Conservation (phyloP, 23 tunicate species). For the Diplosoma virens region DNA sequence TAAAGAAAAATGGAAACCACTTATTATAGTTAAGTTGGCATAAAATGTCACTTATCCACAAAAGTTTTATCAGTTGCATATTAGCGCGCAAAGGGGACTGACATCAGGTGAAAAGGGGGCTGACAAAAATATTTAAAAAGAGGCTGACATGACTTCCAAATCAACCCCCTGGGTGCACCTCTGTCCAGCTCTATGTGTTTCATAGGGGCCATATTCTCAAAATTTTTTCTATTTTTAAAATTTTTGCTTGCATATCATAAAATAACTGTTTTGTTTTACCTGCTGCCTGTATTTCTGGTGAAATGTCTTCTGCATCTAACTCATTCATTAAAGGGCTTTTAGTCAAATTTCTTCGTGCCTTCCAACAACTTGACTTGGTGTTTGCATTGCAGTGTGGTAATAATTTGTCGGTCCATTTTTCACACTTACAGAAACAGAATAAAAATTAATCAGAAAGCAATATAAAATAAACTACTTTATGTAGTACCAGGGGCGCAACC, state of each 20-base stretch:
- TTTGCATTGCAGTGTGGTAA: conserved; percentile 72
- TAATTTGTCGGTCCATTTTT: conserved; percentile 21
- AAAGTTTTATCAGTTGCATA: too few species aligned
- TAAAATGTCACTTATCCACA: too few species aligned
- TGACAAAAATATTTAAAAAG: too few species aligned
- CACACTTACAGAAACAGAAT: conserved; percentile 25
- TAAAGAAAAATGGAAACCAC: too few species aligned
- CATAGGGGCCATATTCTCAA: too few species aligned
- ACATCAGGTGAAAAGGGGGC: too few species aligned
- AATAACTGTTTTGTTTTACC: neutral
- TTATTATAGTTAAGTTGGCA: too few species aligned
- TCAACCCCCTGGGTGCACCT: neutral
- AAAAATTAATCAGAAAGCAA: neutral
- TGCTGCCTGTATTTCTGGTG: conserved; percentile 34
- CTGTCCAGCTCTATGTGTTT: too few species aligned
- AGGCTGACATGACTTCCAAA: neutral
- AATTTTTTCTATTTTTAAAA: too few species aligned
- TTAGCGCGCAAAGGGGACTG: too few species aligned
- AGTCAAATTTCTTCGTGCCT: conserved; percentile 63
- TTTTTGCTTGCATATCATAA: neutral
- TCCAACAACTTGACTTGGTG: conserved; percentile 68
- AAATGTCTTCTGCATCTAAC: conserved; percentile 38
- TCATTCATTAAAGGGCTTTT: conserved; percentile 50
- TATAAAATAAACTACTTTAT: neutral
- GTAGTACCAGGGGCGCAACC: neutral